Base-by-base conservation (phyloP, 2,888 invertebrate species). In the Hemaris fuciformis region DNA sequence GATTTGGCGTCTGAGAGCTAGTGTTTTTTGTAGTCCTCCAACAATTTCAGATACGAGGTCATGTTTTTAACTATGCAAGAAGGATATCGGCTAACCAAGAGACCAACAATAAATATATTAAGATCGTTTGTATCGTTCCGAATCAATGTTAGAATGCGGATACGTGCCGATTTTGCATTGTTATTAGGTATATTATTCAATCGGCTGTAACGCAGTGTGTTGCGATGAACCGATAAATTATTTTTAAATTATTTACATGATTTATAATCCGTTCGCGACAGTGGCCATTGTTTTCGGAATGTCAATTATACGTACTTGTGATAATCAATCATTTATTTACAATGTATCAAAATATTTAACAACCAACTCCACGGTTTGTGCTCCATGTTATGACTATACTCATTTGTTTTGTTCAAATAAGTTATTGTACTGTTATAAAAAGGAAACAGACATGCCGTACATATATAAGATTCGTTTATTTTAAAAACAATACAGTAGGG, bases 21-120 rank as follows among this genome's bases (percentile, higher is more conserved):
- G 41, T 62, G 48, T 13, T 31, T 61, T 43, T 61, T 45, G 25
- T 57, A 23, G 18, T 68, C 46, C 43, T 27, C 41, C 31, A 66
- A 63, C 64, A 62, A 70, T 69, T 63, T 65, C 60, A 64, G 66
- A 71, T 71, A 67, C 71, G 68, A 71, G 66, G 59, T 69, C 69
- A 72, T 68, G 57, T 59, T 61, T 59, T 53, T 27, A 53, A 53
- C 15, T 53, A 27, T 8, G 31, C 53, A 10, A 10, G 53, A 18
- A 3, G 18, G 15, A 53, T 27, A 31, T 31, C 27, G 18, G 10
- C 22, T 18, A 53, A 53, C 27, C 31, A 31, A 10, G 53, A 27
- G 31, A 53, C 53, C 31, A 18, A 38, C 10, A 15, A 10, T 53
- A 20, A 43, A 43, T 27, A 8, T 15, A 15, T 53, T 3, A 27